Base-by-base conservation (phyloP, 1,140 invertebrate genomes). In the Schlechtendalia chinensis region DNA sequence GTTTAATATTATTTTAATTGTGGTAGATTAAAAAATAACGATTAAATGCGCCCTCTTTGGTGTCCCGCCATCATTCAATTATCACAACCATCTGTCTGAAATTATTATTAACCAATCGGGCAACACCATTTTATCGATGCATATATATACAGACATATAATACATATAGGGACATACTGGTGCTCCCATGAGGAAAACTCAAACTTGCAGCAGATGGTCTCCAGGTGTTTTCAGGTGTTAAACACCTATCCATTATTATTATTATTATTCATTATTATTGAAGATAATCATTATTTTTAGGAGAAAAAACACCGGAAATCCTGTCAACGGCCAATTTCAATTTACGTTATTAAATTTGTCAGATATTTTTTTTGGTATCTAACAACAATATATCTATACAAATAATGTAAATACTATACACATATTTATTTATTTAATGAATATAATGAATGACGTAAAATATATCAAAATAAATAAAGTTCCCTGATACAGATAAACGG, bases 161-260 rank as follows among this genome's bases (percentile, higher is more conserved):
- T 22, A 45, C 10, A 5, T 19, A 29, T 47, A 27, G 45, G n/a
- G 32, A 47, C 39, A 77, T 32, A 19, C 19, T 75, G 29, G 32
- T 24, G 56, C 74, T 77, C 32, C 16, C 32, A 19, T 12, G 17
- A 45, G 22, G 22, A 61, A 77, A 77, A 77, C 54, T 29, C 17
- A 22, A 77, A 77, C 74, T 59, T 77, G 56, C 56, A 61, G 56
- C 74, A 77, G 74, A 77, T 77, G 74, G 74, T 61, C n/a, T 45
- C 74, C 74, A 77, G 74, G 74, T 77, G 74, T 45, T 75, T 45
- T 77, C 17, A 71, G 67, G 67, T 71, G 47, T 71, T 71, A 50
- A 50, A 29, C 19, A 53, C 24, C 27, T 50, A 5, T 47, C 6
- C 12, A 27, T 53, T 16, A 16, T 53, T 8, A 71, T 53, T 27